Conservation (phyloP, 2,797 vertebrate genomes). For the Lophius americanus region DNA sequence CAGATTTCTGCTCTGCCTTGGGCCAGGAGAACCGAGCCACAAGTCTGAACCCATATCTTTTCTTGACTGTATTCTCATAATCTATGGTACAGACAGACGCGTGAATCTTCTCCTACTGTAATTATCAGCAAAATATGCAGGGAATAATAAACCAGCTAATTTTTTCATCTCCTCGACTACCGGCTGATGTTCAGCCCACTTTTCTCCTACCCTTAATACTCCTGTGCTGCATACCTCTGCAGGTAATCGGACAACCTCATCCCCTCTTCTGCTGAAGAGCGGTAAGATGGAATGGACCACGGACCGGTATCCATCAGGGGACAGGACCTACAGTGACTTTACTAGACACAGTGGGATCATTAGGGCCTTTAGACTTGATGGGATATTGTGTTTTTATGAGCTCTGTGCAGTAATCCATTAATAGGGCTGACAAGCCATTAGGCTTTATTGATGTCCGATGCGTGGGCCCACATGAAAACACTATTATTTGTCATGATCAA, state of each 20-base stretch:
- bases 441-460: slow-evolving; percentile 76
- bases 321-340: slow-evolving; percentile 68
- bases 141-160: slow-evolving; percentile 9
- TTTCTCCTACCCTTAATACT: slow-evolving; percentile 25
- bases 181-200: slow-evolving; percentile 20
- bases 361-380: slow-evolving; percentile 71
- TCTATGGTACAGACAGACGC: too few relatives aligned
- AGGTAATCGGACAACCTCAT: slow-evolving; percentile 39
- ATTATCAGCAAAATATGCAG: too few relatives aligned
- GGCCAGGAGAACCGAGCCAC: too few relatives aligned
- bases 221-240: slow-evolving; percentile 20
- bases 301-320: slow-evolving; percentile 69
- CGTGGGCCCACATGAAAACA: slow-evolving; percentile 71
- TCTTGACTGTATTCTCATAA: too few relatives aligned
- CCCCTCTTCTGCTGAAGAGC: slow-evolving; percentile 53
- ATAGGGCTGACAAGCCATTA: slow-evolving; percentile 74
- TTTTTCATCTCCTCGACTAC: slow-evolving; percentile 20
- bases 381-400: slow-evolving; percentile 79
- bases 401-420: slow-evolving; percentile 75
- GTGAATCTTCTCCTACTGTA: too few relatives aligned
- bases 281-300: slow-evolving; percentile 65
- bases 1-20: too few relatives aligned
- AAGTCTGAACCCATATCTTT: too few relatives aligned
- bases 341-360: slow-evolving; percentile 75
- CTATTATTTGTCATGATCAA: slow-evolving; percentile 76